Conservation (phyloP, 2,888 invertebrate species). For the Rotaria sp. region DNA sequence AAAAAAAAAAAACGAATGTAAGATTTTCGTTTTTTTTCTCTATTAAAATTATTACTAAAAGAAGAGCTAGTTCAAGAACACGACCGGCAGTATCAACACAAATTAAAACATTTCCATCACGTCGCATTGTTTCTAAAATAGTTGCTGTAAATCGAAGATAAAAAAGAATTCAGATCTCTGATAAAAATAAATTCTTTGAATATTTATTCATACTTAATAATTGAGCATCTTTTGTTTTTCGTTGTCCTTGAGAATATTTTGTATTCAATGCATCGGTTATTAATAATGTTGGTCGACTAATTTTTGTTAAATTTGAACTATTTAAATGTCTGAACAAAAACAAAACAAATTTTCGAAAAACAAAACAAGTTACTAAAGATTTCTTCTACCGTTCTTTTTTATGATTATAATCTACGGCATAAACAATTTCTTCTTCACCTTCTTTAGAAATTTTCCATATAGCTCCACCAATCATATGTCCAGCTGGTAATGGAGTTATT, state of each 20-base stretch:
- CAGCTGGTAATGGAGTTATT: conserved; percentile 82
- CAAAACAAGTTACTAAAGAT: neutral
- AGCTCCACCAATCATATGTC: conserved; percentile 95
- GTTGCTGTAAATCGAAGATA: conserved; percentile 64
- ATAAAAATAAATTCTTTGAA: conserved; percentile 41
- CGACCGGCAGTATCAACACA: conserved; percentile 93
- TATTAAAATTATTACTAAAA: conserved; percentile 61
- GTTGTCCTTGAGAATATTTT: conserved; percentile 78
- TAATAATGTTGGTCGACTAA: conserved; percentile 82
- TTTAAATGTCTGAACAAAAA: conserved; percentile 68
- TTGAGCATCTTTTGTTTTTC: conserved; percentile 85
- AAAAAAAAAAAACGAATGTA: too few relatives aligned
- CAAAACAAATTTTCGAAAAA: conserved; percentile 25
- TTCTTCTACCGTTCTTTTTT: conserved; percentile 74
- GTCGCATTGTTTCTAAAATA: conserved; percentile 81
- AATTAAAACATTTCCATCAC: conserved; percentile 87
- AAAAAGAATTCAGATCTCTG: neutral
- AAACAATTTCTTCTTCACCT: conserved; percentile 94
- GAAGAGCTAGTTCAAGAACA: conserved; percentile 86
- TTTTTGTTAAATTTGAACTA: conserved; percentile 81
- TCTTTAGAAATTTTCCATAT: conserved; percentile 97
- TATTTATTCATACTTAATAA: conserved; percentile 70
- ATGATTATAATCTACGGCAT: conserved; percentile 96
- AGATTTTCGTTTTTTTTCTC: neutral
- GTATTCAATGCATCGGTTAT: conserved; percentile 93